Evolutionary conservation across 1,140 invertebrate genomes (phyloP).

Genomic region (Drosophila parabipectinata): DNA sequence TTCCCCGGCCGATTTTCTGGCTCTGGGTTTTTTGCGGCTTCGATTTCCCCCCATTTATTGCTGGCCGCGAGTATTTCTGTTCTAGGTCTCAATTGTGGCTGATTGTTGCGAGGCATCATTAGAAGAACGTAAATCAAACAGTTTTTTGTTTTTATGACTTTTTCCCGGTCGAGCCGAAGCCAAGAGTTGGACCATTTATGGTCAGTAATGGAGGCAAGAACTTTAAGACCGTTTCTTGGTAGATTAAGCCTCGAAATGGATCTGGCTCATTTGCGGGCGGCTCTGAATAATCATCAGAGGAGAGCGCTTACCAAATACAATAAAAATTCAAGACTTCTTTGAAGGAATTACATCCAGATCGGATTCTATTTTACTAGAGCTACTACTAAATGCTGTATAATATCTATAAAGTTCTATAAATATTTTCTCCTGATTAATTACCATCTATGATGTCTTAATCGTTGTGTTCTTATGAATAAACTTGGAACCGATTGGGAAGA

Average conservation of each 20-base stretch:
- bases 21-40: slow-evolving; percentile 18
- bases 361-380: too few species aligned
- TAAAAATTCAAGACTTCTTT: neutral
- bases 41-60: slow-evolving; percentile 53
- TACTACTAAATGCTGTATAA: too few species aligned
- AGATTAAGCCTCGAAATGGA: slow-evolving; percentile 25
- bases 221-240: slow-evolving; percentile 9
- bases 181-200: slow-evolving; percentile 33
- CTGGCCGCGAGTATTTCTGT: slow-evolving; percentile 32
- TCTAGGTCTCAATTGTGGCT: slow-evolving; percentile 57
- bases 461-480: slow-evolving; percentile 4
- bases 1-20: slow-evolving; percentile 1
- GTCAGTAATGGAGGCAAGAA: slow-evolving; percentile 16
- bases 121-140: slow-evolving; percentile 77
- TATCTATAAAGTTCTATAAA: neutral
- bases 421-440: slow-evolving; percentile 21
- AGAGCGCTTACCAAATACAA: neutral
- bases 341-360: neutral
- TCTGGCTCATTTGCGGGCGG: neutral
- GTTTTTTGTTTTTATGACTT: slow-evolving; percentile 42
- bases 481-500: neutral
- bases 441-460: slow-evolving; percentile 36
- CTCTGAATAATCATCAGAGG: neutral
- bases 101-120: slow-evolving; percentile 75
- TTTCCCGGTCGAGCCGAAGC: slow-evolving; percentile 13